Percentiles rank a stretch among this genome's conserved stretches.
phyloP scores from a whole-genome alignment of 2,888 invertebrate genomes.

The Matsumyia berberina region DNA sequence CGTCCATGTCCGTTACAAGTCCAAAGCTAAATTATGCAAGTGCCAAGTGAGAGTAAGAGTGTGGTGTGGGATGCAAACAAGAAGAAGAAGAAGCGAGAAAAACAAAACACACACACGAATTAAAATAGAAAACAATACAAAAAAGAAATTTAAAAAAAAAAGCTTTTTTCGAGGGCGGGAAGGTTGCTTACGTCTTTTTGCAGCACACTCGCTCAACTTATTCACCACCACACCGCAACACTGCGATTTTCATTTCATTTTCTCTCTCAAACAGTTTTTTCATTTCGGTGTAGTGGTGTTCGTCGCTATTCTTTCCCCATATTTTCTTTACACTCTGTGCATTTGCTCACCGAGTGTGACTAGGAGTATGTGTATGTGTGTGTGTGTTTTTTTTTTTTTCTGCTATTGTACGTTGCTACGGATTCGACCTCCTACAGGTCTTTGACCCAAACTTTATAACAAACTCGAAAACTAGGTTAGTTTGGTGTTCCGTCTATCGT shows the following conservation, averaged over 20 bases:
- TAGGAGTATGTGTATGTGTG: constrained; percentile 35
- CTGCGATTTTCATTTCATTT: constrained; percentile 76
- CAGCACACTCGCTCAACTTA: constrained; percentile 51
- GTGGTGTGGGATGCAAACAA: constrained; percentile 50
- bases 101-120: constrained; percentile 47
- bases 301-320: constrained; percentile 30
- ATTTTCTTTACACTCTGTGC: constrained; percentile 39
- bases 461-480: constrained; percentile 77
- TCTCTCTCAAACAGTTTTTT: constrained; percentile 73
- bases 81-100: constrained; percentile 43
- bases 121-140: constrained; percentile 68
- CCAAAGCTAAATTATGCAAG: constrained; percentile 74
- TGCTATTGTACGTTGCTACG: constrained; percentile 81
- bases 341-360: constrained; percentile 31
- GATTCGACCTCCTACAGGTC: constrained; percentile 78
- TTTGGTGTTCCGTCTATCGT: constrained; percentile 77
- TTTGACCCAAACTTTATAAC: constrained; percentile 77
- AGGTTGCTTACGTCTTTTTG: constrained; percentile 47
- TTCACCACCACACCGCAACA: constrained; percentile 57
- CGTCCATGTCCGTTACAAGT: constrained; percentile 56
- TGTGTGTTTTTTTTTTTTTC: constrained; percentile 74
- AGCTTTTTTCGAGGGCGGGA: constrained; percentile 67
- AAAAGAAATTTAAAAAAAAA: constrained; percentile 45
- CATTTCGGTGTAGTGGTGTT: constrained; percentile 23
- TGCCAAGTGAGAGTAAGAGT: constrained; percentile 75